These are phyloP conservation scores for Metopolophium dirhodum DNA, from an alignment of 1,140 invertebrate species.

Conservation along the genomic window DNA sequence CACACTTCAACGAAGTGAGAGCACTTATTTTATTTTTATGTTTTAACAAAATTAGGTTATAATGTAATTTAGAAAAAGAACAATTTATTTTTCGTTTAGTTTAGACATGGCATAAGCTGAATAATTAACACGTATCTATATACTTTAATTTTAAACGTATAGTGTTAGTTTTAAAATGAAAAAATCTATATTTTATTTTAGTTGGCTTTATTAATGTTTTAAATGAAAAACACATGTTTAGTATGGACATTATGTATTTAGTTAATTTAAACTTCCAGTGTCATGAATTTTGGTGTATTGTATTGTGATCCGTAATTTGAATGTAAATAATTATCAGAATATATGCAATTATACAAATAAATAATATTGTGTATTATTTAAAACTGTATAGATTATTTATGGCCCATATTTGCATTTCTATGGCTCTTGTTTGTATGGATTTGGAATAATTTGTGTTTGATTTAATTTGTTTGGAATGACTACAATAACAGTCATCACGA, in stretches of 20 bases:
- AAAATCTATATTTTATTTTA: background rate
- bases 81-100: background rate
- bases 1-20: background rate
- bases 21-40: background rate
- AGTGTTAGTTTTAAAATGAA: background rate
- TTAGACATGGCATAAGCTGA: background rate
- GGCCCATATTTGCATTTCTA: background rate
- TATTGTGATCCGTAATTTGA: background rate
- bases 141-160: background rate
- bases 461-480: background rate
- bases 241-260: background rate
- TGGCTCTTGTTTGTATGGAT: background rate
- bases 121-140: background rate
- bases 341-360: background rate
- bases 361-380: background rate
- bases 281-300: background rate
- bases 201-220: background rate
- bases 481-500: background rate
- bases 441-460: background rate
- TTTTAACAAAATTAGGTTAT: constrained; percentile 10
- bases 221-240: background rate
- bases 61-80: background rate
- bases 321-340: background rate
- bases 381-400: background rate
- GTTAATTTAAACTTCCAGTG: background rate